These are phyloP conservation scores for Dicyrtoma fusca DNA, from an alignment of 2,888 invertebrate species.

Conservation along the genomic window DNA sequence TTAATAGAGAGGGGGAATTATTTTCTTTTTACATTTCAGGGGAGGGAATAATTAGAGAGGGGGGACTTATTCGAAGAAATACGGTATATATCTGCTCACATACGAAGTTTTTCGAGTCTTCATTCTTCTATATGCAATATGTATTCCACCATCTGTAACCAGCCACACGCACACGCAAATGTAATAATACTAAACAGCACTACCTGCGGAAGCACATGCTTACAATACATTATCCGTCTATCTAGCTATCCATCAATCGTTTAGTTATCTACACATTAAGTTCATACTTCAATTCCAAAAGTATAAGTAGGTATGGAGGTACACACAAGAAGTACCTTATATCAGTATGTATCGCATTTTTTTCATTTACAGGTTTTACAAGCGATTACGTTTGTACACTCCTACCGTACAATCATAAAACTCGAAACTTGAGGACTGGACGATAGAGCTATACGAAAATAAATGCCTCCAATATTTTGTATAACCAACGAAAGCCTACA, in stretches of 20 bases:
- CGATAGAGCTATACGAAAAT: background rate
- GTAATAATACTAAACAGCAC: background rate
- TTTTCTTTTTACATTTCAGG: too few relatives aligned
- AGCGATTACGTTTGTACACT: slow-evolving; percentile 1
- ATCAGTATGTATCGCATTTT: background rate
- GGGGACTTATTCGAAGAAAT: too few relatives aligned
- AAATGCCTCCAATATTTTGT: slow-evolving; percentile 14
- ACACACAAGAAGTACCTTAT: background rate
- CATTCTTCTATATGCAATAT: slow-evolving; percentile 10
- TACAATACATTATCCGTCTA: slow-evolving; percentile 30
- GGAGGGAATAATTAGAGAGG: too few relatives aligned
- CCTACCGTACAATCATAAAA: too few relatives aligned
- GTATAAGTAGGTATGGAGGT: too few relatives aligned
- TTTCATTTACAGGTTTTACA: background rate
- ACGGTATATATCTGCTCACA: slow-evolving; percentile 24
- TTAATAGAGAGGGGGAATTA: too few relatives aligned
- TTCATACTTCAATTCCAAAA: background rate
- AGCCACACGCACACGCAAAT: slow-evolving; percentile 23
- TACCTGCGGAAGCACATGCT: background rate
- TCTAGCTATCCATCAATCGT: slow-evolving; percentile 32
- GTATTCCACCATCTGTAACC: slow-evolving; percentile 24
- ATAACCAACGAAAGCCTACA: slow-evolving; percentile 9
- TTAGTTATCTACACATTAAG: slow-evolving; percentile 32
- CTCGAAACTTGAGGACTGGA: too few relatives aligned
- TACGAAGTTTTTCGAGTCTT: background rate